Evolutionary conservation across 2,113 vertebrate species (phyloP), one percentile per base, ranked within the genome.

Genomic region (Pelvicachromis taeniatus): DNA sequence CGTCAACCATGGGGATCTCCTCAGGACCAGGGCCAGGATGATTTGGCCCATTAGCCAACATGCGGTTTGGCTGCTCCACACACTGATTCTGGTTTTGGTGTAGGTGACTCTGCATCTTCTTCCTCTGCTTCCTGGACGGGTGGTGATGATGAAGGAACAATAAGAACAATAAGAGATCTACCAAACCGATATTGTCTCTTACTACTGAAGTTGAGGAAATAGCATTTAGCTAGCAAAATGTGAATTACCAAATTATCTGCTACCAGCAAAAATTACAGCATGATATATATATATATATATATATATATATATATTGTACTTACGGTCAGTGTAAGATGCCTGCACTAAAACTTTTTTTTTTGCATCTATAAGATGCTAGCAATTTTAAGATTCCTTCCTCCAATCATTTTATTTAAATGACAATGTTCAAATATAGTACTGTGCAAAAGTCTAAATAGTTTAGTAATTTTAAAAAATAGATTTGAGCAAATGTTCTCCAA

Each of bases 1-100:
- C 98, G 14, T 98, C 97, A 33, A 95, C 97, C 98, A 99, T 98
- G 91, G 97, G 97, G 94, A 99, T 98, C 94, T 98, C 97, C 92
- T 99, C 98, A 0, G 97, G 97, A 87, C 98, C 97, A 26, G 97
- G 97, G 33, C 97, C 97, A 0, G 98, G 98, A 93, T 97, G 98
- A 94, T 98, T 98, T 83, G 98, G 98, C 58, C 98, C 98, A 0
- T 99, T 99, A 1, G 97, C 96, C 92, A 98, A 91, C 90, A 94
- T 97, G 83, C 96, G 96, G 95, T 98, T 98, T 68, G 98, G 97
- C 89, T 98, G 98, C 86, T 98, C 97, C 58, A 97, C 96, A 88
- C 97, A 99, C 97, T 98, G 98, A 87, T 99, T 99, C 95, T 99
- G 98, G 93, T 97, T 98, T 95, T 99, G 98, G 88, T 97, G 95